phyloP scores from a whole-genome alignment of 2,797 vertebrate species.

The Gymnoscopelus microlampas region DNA sequence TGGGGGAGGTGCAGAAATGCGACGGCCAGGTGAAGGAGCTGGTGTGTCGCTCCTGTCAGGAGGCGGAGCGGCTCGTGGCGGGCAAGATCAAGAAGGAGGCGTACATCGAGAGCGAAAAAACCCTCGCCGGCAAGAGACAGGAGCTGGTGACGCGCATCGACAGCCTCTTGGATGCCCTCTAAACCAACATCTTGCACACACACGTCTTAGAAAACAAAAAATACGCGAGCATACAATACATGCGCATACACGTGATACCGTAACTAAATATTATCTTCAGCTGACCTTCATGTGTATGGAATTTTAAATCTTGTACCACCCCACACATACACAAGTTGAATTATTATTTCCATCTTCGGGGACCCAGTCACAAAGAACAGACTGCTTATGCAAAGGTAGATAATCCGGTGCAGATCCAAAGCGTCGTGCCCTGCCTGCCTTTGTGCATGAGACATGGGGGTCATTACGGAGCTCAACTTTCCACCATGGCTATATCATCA shows the following conservation, averaged over 20 bases:
- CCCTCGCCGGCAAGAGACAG: slow-evolving; percentile 88
- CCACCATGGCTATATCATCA: slow-evolving; percentile 36
- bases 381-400: slow-evolving; percentile 45
- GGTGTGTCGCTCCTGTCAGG: slow-evolving; percentile 90
- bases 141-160: slow-evolving; percentile 94
- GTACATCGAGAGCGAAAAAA: slow-evolving; percentile 94
- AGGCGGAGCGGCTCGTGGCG: slow-evolving; percentile 93
- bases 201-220: background rate
- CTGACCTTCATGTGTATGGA: slow-evolving; percentile 39
- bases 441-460: slow-evolving; percentile 59
- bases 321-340: slow-evolving; percentile 28
- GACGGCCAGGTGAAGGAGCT: slow-evolving; percentile 95
- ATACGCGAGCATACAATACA: background rate
- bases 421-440: slow-evolving; percentile 43
- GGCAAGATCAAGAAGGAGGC: slow-evolving; percentile 98
- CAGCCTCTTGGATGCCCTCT: slow-evolving; percentile 94
- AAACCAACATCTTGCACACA: slow-evolving; percentile 67
- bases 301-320: slow-evolving; percentile 36
- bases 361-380: slow-evolving; percentile 50
- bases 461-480: slow-evolving; percentile 41
- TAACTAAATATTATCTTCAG: slow-evolving; percentile 26
- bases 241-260: slow-evolving; percentile 2
- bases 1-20: slow-evolving; percentile 95
- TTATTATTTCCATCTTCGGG: slow-evolving; percentile 6
- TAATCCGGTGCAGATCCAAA: slow-evolving; percentile 60